Base-by-base conservation (phyloP, 2,113 vertebrate genomes). In the Falcunculus frontatus region DNA sequence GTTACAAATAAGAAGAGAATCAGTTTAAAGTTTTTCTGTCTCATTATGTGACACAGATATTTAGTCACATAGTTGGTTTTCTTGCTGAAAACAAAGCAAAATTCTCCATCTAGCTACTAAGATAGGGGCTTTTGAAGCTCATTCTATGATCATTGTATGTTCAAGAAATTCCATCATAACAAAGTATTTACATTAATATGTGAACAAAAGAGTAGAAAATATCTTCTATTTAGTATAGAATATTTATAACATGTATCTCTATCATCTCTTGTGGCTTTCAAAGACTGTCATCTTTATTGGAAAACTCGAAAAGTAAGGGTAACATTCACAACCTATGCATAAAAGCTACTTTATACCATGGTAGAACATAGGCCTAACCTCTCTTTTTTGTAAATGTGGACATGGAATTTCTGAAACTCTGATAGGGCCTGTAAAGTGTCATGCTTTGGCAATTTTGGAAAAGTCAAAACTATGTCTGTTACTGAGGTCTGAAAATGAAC, bases 261-360 rank as follows among this genome's bases (percentile, higher is more conserved):
- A 10, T 17, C 1, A 47, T 35, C 21, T 74, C 47, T 52, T 27
- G 12, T 32, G 42, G 49, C 22, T 90, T 94, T 69, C 62, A 87
- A 80, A 64, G 13, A 21, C 17, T 42, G 33, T 7, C 11, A 53
- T 53, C 33, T 60, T 74, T 44, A 74, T 11, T 13, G 14, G 11
- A 70, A 74, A 73, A 39, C 18, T 84, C 20, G 56, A 74, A 49
- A 84, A 50, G 9, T 41, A 81, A 49, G 70, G n/a, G 23, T 44
- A 23, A 41, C 4, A 7, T 76, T 69, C 10, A 4, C 5, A 56
- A 13, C 1, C 0, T 0, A 26, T 21, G 30, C 9, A 68, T 18
- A 76, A 10, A 49, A 60, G 3, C 27, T 42, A 32, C 7, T 69
- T 80, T 63, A 35, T 35, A 65, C 1, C 3, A 11, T 6, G 7